Evolutionary conservation across 2,113 vertebrate species (phyloP).

Genomic region (Thryonomys swinderianus): DNA sequence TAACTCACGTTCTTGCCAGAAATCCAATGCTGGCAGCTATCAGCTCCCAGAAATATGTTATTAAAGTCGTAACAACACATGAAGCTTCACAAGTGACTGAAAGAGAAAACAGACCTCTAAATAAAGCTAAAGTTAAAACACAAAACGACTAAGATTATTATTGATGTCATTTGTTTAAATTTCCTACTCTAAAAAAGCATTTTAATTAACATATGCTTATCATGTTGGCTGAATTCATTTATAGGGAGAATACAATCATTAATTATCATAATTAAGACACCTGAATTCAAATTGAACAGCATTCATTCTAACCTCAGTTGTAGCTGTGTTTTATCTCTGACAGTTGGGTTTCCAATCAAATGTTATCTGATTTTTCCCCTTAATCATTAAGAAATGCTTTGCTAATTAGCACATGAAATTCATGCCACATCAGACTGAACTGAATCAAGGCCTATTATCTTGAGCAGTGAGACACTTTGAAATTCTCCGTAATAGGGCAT

Average conservation of each 20-base stretch:
- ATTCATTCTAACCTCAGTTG: slow-evolving; percentile 84
- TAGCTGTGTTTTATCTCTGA: slow-evolving; percentile 89
- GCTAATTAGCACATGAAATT: slow-evolving; percentile 91
- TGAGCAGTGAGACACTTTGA: slow-evolving; percentile 89
- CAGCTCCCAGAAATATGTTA: slow-evolving; percentile 44
- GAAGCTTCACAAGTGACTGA: slow-evolving; percentile 44
- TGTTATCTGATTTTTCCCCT: slow-evolving; percentile 87
- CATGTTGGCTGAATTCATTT: slow-evolving; percentile 88
- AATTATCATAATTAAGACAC: slow-evolving; percentile 91
- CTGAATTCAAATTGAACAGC: slow-evolving; percentile 87
- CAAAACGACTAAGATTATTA: slow-evolving; percentile 83
- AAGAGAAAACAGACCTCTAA: slow-evolving; percentile 68
- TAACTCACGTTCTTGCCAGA: slow-evolving; percentile 58
- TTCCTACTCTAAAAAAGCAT: slow-evolving; percentile 84
- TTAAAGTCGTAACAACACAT: slow-evolving; percentile 38
- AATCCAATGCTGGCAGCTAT: slow-evolving; percentile 57
- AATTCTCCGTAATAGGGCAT: slow-evolving; percentile 89
- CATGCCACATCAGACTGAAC: slow-evolving; percentile 89
- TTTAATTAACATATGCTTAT: slow-evolving; percentile 90
- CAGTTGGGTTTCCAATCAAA: slow-evolving; percentile 88
- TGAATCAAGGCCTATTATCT: slow-evolving; percentile 91
- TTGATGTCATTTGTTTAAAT: slow-evolving; percentile 86
- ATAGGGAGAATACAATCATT: slow-evolving; percentile 87
- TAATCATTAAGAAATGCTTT: slow-evolving; percentile 91
- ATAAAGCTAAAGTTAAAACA: slow-evolving; percentile 79